phyloP scores from a whole-genome alignment of 2,113 vertebrate genomes.

The Ameiurus melas region DNA sequence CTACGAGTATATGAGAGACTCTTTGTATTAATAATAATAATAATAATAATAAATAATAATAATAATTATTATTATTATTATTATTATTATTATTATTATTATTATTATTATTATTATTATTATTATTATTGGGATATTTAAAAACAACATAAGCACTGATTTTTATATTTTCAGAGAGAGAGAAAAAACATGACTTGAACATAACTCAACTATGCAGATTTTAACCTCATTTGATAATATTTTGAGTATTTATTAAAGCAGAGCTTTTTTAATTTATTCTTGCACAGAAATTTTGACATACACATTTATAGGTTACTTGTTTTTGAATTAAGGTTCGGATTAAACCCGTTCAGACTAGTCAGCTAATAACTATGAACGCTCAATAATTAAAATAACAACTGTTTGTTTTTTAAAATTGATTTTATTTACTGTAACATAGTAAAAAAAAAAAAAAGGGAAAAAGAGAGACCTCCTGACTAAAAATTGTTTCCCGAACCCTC shows the following conservation, averaged over 20 bases:
- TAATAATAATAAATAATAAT: too few species aligned
- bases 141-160: not conserved
- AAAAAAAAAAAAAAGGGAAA: too few species aligned
- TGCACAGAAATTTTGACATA: not conserved
- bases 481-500: not conserved
- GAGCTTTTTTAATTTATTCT: too few species aligned
- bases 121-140: not conserved
- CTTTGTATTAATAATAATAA: too few species aligned
- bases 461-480: not conserved
- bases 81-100: too few species aligned
- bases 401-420: too few species aligned
- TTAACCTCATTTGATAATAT: not conserved
- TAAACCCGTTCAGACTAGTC: not conserved
- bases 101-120: too few species aligned
- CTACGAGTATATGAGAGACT: slow-evolving; percentile 67
- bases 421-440: too few species aligned
- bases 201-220: not conserved
- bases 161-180: not conserved
- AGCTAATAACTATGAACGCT: not conserved
- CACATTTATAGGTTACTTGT: not conserved
- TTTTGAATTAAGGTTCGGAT: not conserved
- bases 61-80: too few species aligned
- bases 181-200: not conserved
- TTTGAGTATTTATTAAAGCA: not conserved
- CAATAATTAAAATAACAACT: not conserved